Base-by-base conservation (phyloP, 92 coral and sea anemone species). In the Palythoa grandis region DNA sequence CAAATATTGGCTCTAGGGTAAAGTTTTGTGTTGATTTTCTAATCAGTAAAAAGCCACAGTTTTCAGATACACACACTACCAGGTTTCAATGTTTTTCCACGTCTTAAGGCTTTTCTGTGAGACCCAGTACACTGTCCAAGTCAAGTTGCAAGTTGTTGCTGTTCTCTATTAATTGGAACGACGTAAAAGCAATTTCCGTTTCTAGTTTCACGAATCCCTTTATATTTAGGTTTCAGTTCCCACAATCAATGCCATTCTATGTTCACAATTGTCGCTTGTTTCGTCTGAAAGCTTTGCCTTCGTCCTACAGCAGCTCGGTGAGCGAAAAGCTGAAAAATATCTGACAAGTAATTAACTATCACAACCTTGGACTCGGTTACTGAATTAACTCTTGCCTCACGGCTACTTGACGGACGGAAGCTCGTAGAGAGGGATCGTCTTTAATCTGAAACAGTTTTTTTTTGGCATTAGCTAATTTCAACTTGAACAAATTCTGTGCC, bases 361-460 rank as follows among this genome's bases (percentile, higher is more conserved):
- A 19, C 40, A 50, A 15, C 19, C 60, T 13, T 50, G 12, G n/a
- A 52, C 17, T 65, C 43, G 48, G 58, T 80, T 65, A 25, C 60
- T 15, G 43, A 23, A 80, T 12, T 40, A 50, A 76, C 47, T 74
- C 19, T 56, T 65, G 22, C 23, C 48, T 37, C 37, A 38, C 24
- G 24, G 52, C 70, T 78, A 65, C 60, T 80, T 80, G 74, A 80
- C 52, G 3, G 7, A 23, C 84, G 84, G 84, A 79, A 79, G 20
- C 71, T 79, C 72, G 84, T 60, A 63, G 47, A 9, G 72, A 39
- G 54, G 56, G 73, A 79, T 79, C 17, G 72, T 56, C 72, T 66
- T 77, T 65, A 29, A 80, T 47, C 57, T n/a, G 3, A 63, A 60
- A 76, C 17, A 38, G 57, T 52, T 39, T 10, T 14, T 15, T 20